A percentile compares a stretch with the other conserved stretches of the same genome.
These are phyloP conservation scores for Miniopterus natalensis DNA, from an alignment of 2,113 vertebrate species.

Conservation along the genomic window DNA sequence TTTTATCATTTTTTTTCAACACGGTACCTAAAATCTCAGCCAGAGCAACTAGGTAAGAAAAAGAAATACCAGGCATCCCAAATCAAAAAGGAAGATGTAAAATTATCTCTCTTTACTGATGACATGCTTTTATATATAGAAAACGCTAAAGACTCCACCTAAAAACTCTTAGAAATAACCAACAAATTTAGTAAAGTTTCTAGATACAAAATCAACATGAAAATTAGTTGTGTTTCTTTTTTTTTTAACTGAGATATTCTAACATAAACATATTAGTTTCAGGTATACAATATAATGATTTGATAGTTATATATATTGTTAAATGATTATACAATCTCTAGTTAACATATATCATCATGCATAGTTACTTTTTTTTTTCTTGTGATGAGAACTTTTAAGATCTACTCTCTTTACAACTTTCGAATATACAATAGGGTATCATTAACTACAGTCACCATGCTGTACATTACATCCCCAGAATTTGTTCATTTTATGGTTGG, in stretches of 20 bases:
- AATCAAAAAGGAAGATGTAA: too few relatives aligned
- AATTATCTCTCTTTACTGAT: too few relatives aligned
- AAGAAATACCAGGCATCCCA: too few relatives aligned
- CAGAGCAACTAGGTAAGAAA: neutral
- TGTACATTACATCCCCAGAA: too few relatives aligned
- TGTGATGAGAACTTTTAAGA: neutral
- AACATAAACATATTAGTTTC: neutral
- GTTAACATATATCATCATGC: neutral
- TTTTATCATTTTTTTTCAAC: neutral
- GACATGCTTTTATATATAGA: too few relatives aligned
- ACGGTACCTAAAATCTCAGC: neutral
- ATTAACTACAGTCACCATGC: too few relatives aligned
- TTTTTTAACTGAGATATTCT: neutral
- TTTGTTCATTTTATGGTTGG: too few relatives aligned
- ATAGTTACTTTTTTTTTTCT: neutral
- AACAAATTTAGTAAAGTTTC: neutral
- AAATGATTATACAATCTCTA: neutral
- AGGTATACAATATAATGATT: neutral
- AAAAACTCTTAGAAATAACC: neutral
- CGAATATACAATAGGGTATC: too few relatives aligned
- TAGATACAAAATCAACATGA: neutral
- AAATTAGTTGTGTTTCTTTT: neutral
- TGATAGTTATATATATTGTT: neutral
- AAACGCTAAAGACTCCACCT: neutral
- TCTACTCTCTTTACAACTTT: too few relatives aligned